Evolutionary conservation across 2,888 invertebrate genomes (phyloP), one percentile per base, ranked within the genome.

Genomic region (Bhutanitis thaidina): DNA sequence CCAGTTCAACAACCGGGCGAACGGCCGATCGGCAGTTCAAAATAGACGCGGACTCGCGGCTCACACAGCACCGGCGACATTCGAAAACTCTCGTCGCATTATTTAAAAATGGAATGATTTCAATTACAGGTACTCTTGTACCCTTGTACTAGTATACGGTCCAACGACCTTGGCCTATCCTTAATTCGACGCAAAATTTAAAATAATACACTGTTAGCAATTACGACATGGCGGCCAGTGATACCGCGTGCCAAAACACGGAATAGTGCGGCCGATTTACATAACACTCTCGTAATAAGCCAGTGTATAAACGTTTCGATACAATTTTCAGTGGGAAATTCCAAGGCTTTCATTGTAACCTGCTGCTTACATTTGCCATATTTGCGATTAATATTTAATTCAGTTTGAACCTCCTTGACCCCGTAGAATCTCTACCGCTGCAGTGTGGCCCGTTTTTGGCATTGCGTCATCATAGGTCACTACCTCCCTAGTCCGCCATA

Each of bases 391-490:
- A 67, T 74, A 68, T 65, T 54, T 66, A 65, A 78, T 80, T 79
- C 71, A 63, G 75, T 71, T 67, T 86, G 87, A 88, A 82, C 86
- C 63, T 73, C 87, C 87, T 87, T 87, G 87, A 88, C 85, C 89
- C 71, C 83, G 56, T 53, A 60, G 70, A 58, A 59, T 57, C 58
- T 61, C 61, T 54, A 58, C 48, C 51, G 36, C 53, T 57, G 81
- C 80, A 79, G 65, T 67, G 68, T 77, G 80, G 86, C 80, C 84
- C 82, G 85, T 87, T 87, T 88, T 86, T 61, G 79, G 80, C 74
- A 77, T 88, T 87, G 64, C 88, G 88, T 89, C 87, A 89, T 84
- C 86, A 76, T 86, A 87, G 87, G 85, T 86, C 86, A 84, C 77
- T 81, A 82, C 74, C 80, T 80, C 74, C 81, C 83, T 85, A 81